Evolutionary conservation across 1,140 invertebrate species (phyloP).

Genomic region (Pristionchus pacificus): DNA sequence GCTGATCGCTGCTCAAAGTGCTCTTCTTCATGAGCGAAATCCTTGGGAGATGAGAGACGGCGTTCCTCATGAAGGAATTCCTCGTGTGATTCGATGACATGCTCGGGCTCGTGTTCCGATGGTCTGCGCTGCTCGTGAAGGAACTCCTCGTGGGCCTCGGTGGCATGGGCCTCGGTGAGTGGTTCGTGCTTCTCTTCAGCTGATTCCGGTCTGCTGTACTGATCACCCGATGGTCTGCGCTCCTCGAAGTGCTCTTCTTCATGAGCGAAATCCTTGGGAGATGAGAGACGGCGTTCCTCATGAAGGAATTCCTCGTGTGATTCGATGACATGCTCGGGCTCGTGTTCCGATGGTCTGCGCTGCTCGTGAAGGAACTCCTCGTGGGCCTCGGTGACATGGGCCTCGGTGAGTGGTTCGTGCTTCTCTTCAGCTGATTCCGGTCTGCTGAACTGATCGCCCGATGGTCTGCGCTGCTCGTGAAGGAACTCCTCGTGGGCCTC

Average conservation of each 20-base stretch:
- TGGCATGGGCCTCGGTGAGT: too few relatives aligned
- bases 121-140: background rate
- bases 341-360: background rate
- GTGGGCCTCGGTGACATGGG: background rate
- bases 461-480: background rate
- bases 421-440: background rate
- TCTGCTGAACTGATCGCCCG: background rate
- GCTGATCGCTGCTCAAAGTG: background rate
- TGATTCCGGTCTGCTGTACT: too few relatives aligned
- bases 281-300: background rate
- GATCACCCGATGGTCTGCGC: too few relatives aligned
- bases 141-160: too few relatives aligned
- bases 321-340: too few relatives aligned
- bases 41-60: background rate
- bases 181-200: too few relatives aligned
- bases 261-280: too few relatives aligned
- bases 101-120: background rate
- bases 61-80: background rate
- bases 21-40: conserved; percentile 1
- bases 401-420: too few relatives aligned
- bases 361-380: background rate
- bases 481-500: background rate
- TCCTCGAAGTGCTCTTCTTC: too few relatives aligned
- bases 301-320: background rate
- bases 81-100: background rate